phyloP scores from a whole-genome alignment of 2,113 vertebrate genomes.

The Plecotus auritus region DNA sequence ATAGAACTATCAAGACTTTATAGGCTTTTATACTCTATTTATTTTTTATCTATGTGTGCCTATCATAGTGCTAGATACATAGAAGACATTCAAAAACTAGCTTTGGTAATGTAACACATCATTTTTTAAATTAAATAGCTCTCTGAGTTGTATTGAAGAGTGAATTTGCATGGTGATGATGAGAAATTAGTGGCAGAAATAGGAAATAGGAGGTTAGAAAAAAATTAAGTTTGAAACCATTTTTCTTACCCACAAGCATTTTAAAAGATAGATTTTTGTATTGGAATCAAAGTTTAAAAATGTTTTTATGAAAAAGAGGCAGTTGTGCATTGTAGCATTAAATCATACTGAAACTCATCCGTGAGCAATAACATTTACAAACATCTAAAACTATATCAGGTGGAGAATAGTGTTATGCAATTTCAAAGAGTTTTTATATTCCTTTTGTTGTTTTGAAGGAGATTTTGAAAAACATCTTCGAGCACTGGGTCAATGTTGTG shows the following conservation, averaged over 20 bases:
- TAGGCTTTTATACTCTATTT: neutral
- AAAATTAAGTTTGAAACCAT: neutral
- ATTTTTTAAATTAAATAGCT: neutral
- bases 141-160: neutral
- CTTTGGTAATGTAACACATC: neutral
- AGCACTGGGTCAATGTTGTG: slow-evolving; percentile 49
- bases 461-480: slow-evolving; percentile 50
- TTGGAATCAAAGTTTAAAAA: slow-evolving; percentile 23
- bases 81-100: neutral
- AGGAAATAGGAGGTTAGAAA: neutral
- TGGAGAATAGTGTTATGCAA: neutral
- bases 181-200: neutral
- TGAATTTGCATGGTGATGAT: neutral
- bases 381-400: slow-evolving; percentile 42
- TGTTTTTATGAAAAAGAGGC: slow-evolving; percentile 7
- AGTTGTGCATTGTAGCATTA: slow-evolving; percentile 18
- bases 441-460: neutral
- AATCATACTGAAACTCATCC: slow-evolving; percentile 36
- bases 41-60: neutral
- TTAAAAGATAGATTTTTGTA: slow-evolving; percentile 14
- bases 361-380: slow-evolving; percentile 42
- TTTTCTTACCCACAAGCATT: neutral
- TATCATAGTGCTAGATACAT: neutral
- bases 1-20: neutral
- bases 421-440: slow-evolving; percentile 28